A percentile compares a stretch with the other conserved stretches of the same genome.
Evolutionary conservation across 2,797 vertebrate genomes (phyloP).

Genomic region (Sebastes cheni): DNA sequence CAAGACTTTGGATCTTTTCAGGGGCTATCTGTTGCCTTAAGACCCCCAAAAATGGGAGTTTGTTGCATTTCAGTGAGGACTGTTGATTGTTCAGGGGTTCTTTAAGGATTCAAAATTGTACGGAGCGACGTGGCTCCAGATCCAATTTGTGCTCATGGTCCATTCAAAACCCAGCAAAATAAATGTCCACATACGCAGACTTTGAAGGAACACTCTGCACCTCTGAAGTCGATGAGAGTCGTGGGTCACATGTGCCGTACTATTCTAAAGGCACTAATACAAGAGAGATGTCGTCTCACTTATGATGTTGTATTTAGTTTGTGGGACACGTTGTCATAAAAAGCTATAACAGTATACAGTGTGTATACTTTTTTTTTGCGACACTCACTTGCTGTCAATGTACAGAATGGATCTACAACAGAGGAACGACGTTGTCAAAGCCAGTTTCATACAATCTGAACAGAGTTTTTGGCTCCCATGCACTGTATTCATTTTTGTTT

Average conservation of each 20-base stretch:
- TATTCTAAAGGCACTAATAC: constrained; percentile 47
- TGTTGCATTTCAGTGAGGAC: constrained; percentile 46
- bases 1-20: constrained; percentile 57
- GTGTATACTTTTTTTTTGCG: constrained; percentile 58
- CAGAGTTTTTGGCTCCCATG: constrained; percentile 64
- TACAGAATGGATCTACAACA: constrained; percentile 56
- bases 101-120: constrained; percentile 43
- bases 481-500: constrained; percentile 69
- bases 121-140: constrained; percentile 29
- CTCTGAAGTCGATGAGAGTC: constrained; percentile 42
- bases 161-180: constrained; percentile 33
- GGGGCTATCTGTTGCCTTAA: constrained; percentile 44
- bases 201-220: constrained; percentile 52
- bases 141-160: constrained; percentile 25
- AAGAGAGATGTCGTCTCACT: constrained; percentile 51
- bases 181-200: constrained; percentile 47
- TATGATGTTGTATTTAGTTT: constrained; percentile 62
- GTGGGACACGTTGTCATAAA: constrained; percentile 66
- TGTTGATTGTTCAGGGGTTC: constrained; percentile 52
- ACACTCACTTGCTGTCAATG: constrained; percentile 54
- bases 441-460: constrained; percentile 68
- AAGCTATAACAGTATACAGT: constrained; percentile 59
- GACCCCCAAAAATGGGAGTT: constrained; percentile 38
- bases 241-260: constrained; percentile 34
- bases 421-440: constrained; percentile 48